Percentiles rank a stretch among this genome's conserved stretches.
Evolutionary conservation across 1,140 invertebrate species (phyloP).

Genomic region (Acromyrmex echinatior): DNA sequence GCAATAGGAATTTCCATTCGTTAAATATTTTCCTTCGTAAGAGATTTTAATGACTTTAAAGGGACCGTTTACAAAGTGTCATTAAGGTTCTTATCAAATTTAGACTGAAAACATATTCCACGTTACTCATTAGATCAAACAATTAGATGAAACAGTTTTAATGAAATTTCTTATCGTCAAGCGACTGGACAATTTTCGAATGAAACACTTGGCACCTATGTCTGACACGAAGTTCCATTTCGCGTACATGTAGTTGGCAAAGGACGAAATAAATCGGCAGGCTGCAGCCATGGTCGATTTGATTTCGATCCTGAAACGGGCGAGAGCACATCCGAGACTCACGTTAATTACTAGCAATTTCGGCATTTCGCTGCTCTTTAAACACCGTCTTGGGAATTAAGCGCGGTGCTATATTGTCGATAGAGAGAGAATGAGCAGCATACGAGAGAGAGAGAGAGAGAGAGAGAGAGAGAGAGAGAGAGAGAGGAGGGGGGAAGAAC

Average conservation of each 20-base stretch:
- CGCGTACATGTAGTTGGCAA: conserved; percentile 10
- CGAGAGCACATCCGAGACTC: conserved; percentile 43
- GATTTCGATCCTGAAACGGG: conserved; percentile 62
- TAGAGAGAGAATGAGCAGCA: conserved; percentile 11
- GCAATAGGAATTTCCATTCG: neutral
- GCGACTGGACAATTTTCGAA: neutral
- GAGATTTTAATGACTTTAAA: neutral
- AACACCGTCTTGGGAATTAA: conserved; percentile 70
- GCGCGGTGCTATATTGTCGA: conserved; percentile 34
- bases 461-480: neutral
- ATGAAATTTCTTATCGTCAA: neutral
- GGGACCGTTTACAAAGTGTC: neutral
- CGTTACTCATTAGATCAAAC: neutral
- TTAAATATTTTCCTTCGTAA: conserved; percentile 8
- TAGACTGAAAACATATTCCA: neutral
- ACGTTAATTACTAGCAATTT: conserved; percentile 77
- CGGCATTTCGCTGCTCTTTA: conserved; percentile 72
- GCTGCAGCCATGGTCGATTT: conserved; percentile 55
- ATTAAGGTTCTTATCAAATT: neutral
- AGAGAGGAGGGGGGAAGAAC: neutral
- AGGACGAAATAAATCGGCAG: conserved; percentile 49
- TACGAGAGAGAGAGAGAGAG: conserved; percentile 10
- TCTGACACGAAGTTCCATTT: conserved; percentile 13
- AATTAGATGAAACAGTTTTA: neutral
- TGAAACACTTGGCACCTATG: neutral